Evolutionary conservation across 2,113 vertebrate genomes (phyloP), one percentile per base, ranked within the genome.

Genomic region (Nothocercus julius): DNA sequence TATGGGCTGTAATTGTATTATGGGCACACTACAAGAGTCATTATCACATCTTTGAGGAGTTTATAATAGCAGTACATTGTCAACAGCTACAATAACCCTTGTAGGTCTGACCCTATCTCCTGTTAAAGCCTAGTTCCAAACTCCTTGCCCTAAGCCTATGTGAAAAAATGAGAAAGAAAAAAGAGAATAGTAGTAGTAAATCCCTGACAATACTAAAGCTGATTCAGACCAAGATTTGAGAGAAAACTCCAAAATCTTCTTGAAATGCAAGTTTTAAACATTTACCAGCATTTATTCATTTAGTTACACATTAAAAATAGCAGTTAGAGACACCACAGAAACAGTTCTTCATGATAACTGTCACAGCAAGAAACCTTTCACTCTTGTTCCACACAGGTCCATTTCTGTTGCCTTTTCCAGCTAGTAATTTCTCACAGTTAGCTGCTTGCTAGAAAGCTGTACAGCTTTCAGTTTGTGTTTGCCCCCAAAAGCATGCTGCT

Each of bases 381-480:
- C 4, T 28, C 27, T 36, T 67, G 11, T 54, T 91, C 62, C 49
- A 59, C 9, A 36, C 70, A 59, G 17, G 17, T 7, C 36, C 13
- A 64, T 40, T 92, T 78, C 67, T 44, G 82, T 45, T 61, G 49
- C 36, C 13, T 53, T 68, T 59, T 40, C 36, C 47, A 69, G 36
- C 61, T 28, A 54, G 22, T 27, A 36, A 40, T 69, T 56, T 80
- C 56, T 88, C 30, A 38, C 27, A 42, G 27, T 58, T 69, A 73
- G n/a, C 28, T 62, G 49, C 20, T 17, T 9, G 0, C 20, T 77
- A 54, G 27, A 21, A 85, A 74, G 76, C 9, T 25, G 6, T 24
- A 34, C 5, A 0, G 0, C 11, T 40, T 84, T 85, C 44, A 62
- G 36, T 42, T 80, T 59, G 27, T 4, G 6, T 30, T 67, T 0